A percentile compares a stretch with the other conserved stretches of the same genome.
phyloP scores from a whole-genome alignment of 2,797 vertebrate genomes.

The Fundulus diaphanus region DNA sequence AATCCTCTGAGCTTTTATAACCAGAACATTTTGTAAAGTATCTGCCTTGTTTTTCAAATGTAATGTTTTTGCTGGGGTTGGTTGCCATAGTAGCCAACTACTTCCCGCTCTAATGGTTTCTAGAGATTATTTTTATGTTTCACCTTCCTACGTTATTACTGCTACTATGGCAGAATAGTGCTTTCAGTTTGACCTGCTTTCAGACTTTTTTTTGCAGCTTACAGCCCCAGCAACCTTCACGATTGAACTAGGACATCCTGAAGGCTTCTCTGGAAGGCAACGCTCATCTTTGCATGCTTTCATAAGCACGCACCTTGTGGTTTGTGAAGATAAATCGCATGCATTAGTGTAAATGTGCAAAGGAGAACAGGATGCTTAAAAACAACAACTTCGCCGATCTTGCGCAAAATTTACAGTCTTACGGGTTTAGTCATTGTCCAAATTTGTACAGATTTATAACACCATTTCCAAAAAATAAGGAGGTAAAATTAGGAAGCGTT shows the following conservation, averaged over 20 bases:
- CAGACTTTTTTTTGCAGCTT: not conserved
- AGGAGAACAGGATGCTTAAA: not conserved
- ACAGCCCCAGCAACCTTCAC: not conserved
- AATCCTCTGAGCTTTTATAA: not conserved
- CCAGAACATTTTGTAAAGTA: not conserved
- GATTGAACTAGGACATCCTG: not conserved
- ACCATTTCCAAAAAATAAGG: not conserved
- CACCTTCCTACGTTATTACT: not conserved
- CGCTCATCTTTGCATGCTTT: not conserved
- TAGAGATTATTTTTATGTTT: not conserved
- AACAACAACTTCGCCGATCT: not conserved
- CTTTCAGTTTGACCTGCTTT: slow-evolving; percentile 2
- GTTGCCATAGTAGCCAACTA: slow-evolving; percentile 1
- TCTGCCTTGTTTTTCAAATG: not conserved
- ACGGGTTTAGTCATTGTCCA: not conserved
- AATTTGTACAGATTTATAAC: not conserved
- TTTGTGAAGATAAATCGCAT: not conserved
- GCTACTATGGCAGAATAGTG: not conserved
- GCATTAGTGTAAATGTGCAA: not conserved
- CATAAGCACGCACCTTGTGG: not conserved
- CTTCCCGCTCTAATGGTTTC: not conserved
- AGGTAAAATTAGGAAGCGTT: not conserved
- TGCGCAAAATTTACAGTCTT: not conserved
- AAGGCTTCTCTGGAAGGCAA: not conserved
- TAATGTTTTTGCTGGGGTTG: not conserved